A percentile compares a stretch with the other conserved stretches of the same genome.
Evolutionary conservation across 2,888 invertebrate genomes (phyloP).

Genomic region (Sphaeridia pumilis): DNA sequence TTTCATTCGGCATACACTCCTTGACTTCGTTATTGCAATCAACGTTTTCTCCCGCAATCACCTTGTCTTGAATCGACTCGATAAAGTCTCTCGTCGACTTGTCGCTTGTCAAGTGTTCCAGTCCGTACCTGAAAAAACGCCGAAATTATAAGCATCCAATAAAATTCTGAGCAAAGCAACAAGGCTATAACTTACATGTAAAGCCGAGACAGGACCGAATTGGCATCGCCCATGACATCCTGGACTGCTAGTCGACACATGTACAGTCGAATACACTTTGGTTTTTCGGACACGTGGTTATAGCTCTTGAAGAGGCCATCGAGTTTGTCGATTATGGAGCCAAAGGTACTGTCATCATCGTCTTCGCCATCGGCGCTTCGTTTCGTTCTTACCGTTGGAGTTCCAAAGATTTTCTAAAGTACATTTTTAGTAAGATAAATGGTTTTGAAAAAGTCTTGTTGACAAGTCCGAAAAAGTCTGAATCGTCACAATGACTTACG

Average conservation of each 20-base stretch:
- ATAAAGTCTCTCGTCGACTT: conserved; percentile 21
- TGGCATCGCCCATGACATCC: conserved; percentile 22
- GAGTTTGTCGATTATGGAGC: conserved; percentile 32
- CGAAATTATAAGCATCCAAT: not conserved
- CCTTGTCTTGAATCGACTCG: conserved; percentile 26
- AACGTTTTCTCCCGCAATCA: conserved; percentile 31
- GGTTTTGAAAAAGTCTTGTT: not conserved
- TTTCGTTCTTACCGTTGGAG: conserved; percentile 31
- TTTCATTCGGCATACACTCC: conserved; percentile 19
- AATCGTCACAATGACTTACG: conserved; percentile 26
- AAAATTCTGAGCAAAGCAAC: not conserved
- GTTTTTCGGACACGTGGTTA: conserved; percentile 26
- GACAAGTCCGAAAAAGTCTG: not conserved
- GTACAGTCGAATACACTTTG: conserved; percentile 31
- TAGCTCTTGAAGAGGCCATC: conserved; percentile 33
- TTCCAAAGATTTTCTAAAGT: conserved; percentile 35
- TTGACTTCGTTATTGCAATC: conserved; percentile 32
- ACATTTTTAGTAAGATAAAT: not conserved
- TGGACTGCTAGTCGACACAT: conserved; percentile 33
- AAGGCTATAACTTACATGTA: conserved; percentile 27
- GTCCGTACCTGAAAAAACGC: conserved; percentile 30
- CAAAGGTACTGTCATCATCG: conserved; percentile 24
- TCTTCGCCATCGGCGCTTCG: conserved; percentile 19
- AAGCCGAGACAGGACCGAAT: conserved; percentile 23
- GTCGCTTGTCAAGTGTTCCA: conserved; percentile 31